Percentiles rank a stretch among this genome's conserved stretches.
Evolutionary conservation across 2,113 vertebrate genomes (phyloP).

Genomic region (Hystrix brachyura): DNA sequence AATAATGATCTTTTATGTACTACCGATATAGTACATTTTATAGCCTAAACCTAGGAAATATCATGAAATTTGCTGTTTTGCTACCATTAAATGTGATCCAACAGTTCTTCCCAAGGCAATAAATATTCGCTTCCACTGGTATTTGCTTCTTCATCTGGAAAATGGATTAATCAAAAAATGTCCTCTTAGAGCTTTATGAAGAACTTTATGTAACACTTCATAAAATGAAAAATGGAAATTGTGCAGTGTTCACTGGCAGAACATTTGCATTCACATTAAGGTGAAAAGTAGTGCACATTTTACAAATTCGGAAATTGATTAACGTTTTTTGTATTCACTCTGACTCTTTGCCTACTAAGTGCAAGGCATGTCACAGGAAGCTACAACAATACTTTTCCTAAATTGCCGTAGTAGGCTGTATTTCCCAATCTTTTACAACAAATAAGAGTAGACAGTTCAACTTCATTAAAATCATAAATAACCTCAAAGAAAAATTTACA

Average conservation of each 20-base stretch:
- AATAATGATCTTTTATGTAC: slow-evolving; percentile 68
- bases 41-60: slow-evolving; percentile 51
- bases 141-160: slow-evolving; percentile 74
- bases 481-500: background rate
- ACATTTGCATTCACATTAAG: slow-evolving; percentile 53
- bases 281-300: slow-evolving; percentile 11
- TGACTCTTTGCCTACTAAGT: slow-evolving; percentile 19
- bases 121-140: slow-evolving; percentile 59
- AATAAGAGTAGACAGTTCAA: background rate
- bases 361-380: background rate
- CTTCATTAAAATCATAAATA: background rate
- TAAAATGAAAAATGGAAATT: slow-evolving; percentile 67
- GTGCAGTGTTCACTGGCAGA: slow-evolving; percentile 10
- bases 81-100: slow-evolving; percentile 63
- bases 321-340: background rate
- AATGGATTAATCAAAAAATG: slow-evolving; percentile 73
- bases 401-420: background rate
- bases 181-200: slow-evolving; percentile 59
- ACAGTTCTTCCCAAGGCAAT: slow-evolving; percentile 66
- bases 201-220: slow-evolving; percentile 60
- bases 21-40: slow-evolving; percentile 58
- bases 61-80: slow-evolving; percentile 50
- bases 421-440: background rate
- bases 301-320: background rate
- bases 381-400: background rate